phyloP scores from a whole-genome alignment of 2,797 vertebrate genomes.

The Sebastes steindachneri region DNA sequence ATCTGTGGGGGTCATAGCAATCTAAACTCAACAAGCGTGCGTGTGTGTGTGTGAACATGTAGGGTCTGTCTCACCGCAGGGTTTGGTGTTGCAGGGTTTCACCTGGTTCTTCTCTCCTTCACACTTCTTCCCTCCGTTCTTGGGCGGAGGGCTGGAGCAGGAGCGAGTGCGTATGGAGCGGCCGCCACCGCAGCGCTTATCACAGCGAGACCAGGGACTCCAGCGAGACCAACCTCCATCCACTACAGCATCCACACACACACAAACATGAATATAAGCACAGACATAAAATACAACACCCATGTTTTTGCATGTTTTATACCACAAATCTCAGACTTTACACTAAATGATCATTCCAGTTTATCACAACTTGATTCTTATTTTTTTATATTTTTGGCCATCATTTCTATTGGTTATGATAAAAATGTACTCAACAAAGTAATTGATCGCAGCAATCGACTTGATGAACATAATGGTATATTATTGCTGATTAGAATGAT shows the following conservation, averaged over 20 bases:
- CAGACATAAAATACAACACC: background rate
- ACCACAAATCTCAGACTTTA: background rate
- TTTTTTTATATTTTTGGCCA: background rate
- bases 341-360: background rate
- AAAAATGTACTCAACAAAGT: background rate
- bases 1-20: background rate
- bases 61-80: conserved; percentile 83
- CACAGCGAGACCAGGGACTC: conserved; percentile 92
- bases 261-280: background rate
- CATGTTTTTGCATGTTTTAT: background rate
- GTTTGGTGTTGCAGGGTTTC: conserved; percentile 88
- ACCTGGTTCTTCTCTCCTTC: conserved; percentile 88
- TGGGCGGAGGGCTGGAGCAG: conserved; percentile 91
- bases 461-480: background rate
- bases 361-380: background rate
- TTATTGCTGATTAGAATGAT: background rate
- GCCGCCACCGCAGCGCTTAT: conserved; percentile 88
- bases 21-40: background rate
- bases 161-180: conserved; percentile 87
- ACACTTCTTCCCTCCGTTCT: conserved; percentile 89
- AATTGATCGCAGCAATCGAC: background rate
- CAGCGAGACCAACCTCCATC: conserved; percentile 90
- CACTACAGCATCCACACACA: conserved; percentile 70
- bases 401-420: background rate
- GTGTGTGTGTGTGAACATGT: background rate